Evolutionary conservation across 2,888 invertebrate genomes (phyloP).

Genomic region (Dynastes maya): DNA sequence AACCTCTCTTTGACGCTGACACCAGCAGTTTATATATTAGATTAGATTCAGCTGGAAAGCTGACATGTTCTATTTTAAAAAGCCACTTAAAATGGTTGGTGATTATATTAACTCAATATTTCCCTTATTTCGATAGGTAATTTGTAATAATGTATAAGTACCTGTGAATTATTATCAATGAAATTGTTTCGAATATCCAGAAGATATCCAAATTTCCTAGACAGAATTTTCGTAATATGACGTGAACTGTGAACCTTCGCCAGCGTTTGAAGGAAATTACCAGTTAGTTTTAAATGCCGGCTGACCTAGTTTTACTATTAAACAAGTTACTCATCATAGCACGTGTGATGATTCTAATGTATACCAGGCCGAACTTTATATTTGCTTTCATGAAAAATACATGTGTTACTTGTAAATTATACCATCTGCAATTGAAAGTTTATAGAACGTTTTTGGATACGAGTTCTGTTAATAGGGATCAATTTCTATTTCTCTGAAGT

Average conservation of each 20-base stretch:
- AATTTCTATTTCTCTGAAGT: too few species aligned
- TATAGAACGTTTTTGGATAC: too few species aligned
- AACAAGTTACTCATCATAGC: constrained; percentile 45
- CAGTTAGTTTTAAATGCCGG: constrained; percentile 37
- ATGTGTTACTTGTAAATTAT: background rate
- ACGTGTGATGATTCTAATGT: constrained; percentile 51
- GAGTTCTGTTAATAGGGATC: too few species aligned
- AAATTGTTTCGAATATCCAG: background rate
- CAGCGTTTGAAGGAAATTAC: constrained; percentile 30
- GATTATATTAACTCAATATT: too few species aligned
- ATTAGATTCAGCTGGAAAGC: background rate
- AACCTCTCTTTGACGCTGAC: too few species aligned
- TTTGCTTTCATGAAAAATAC: constrained; percentile 23
- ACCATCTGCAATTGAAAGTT: too few species aligned
- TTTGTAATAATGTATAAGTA: too few species aligned
- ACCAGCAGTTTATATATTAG: background rate
- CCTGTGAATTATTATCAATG: too few species aligned
- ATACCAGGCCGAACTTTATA: constrained; percentile 6
- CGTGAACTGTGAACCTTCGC: constrained; percentile 30
- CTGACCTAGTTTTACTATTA: constrained; percentile 34
- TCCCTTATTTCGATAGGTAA: too few species aligned
- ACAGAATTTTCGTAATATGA: constrained; percentile 10
- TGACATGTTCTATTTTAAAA: too few species aligned
- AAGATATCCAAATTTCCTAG: background rate
- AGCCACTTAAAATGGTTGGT: too few species aligned